Evolutionary conservation across 2,113 vertebrate species (phyloP), one percentile per base, ranked within the genome.

Genomic region (Collichthys lucidus): DNA sequence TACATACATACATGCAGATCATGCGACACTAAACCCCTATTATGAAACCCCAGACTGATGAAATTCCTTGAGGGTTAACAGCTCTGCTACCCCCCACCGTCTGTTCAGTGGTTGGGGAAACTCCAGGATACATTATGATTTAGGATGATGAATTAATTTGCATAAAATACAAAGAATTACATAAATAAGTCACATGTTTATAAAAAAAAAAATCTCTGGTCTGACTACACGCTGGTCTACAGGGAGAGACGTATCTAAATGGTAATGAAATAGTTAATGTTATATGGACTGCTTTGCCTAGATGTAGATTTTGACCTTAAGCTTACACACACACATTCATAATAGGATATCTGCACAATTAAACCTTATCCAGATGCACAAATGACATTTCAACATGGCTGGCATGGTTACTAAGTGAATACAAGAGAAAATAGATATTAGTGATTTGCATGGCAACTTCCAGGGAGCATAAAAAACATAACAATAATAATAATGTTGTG

Each of bases 231-330:
- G 40, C 11, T 31, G n/a, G 1, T 22, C 14, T 20, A 2, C 10
- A 24, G 74, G n/a, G 22, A 46, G 31, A 31, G 29, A 31, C 14
- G 5, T 17, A 53, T 69, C 66, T 52, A 61, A 2, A 2, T 68
- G 46, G 15, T 73, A 55, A 65, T 70, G 20, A 77, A 82, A 73
- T 74, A 74, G 74, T 88, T 86, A 79, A 88, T 50, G 46, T 24
- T 40, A 29, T n/a, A 78, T 26, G 0, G 22, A 24, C 62, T 42
- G 31, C 63, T 71, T 68, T 62, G 17, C 31, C 49, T 60, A 31
- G 35, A 46, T 35, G 19, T 55, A 55, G 29, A 79, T 44, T 78
- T 50, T 72, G 44, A 64, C 31, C 40, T 29, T 50, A 57, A 31
- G 24, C 64, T 77, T 17, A 14, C 50, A 60, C 16, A 52, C 29